Evolutionary conservation across 2,113 vertebrate genomes (phyloP).

Genomic region (Theristicus caerulescens): DNA sequence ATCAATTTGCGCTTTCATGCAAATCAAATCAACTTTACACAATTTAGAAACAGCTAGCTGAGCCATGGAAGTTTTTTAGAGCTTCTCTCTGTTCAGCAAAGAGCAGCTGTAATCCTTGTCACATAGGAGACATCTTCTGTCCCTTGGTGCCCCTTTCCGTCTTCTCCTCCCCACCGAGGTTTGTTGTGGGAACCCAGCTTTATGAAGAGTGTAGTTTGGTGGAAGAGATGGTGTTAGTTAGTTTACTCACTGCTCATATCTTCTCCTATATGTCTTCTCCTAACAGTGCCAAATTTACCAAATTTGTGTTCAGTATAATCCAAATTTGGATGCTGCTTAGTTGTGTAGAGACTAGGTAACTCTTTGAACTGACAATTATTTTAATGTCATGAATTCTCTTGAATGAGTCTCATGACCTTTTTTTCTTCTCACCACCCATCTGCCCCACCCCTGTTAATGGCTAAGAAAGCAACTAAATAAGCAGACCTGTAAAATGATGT

Average conservation of each 20-base stretch:
- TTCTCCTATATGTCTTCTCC: background rate
- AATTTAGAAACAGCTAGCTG: background rate
- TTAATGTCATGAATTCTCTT: background rate
- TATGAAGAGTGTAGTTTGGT: background rate
- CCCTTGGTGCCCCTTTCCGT: background rate
- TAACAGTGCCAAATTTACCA: background rate
- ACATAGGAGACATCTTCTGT: background rate
- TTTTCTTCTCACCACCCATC: background rate
- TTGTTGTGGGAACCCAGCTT: background rate
- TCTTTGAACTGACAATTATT: background rate
- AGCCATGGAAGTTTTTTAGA: background rate
- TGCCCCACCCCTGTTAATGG: background rate
- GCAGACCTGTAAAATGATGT: background rate
- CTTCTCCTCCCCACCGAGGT: background rate
- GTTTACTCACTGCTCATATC: background rate
- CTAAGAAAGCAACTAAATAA: background rate
- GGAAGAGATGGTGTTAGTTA: background rate
- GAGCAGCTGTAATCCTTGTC: background rate
- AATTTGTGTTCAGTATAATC: background rate
- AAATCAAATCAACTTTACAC: background rate
- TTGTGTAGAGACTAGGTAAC: background rate
- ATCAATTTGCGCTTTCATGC: background rate
- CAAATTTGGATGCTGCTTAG: background rate
- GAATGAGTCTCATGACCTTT: background rate
- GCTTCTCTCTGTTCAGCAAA: background rate